Percentiles rank a stretch among this genome's conserved stretches.
These are phyloP conservation scores for Elachura formosa DNA, from an alignment of 2,113 vertebrate genomes.

Conservation along the genomic window DNA sequence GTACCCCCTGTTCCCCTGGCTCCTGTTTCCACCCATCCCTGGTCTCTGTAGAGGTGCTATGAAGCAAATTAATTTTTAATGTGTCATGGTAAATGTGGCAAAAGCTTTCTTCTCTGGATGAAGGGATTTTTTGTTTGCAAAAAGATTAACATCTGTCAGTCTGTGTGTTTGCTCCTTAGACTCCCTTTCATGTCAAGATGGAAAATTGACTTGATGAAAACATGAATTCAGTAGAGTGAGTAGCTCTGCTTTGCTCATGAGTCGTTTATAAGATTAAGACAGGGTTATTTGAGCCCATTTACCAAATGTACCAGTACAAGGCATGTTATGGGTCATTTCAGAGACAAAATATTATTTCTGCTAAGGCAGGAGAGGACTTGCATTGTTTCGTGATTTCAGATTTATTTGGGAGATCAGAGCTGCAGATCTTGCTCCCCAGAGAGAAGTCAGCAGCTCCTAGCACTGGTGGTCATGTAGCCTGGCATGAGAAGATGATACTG, in stretches of 20 bases:
- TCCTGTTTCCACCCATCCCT: not conserved
- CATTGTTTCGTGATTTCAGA: not conserved
- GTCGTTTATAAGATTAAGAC: not conserved
- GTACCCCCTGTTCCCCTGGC: no score
- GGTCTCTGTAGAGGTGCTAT: not conserved
- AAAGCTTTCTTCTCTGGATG: not conserved
- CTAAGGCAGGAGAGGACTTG: not conserved
- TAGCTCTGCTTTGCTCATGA: not conserved
- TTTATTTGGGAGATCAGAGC: not conserved
- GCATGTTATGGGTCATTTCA: not conserved
- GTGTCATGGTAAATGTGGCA: not conserved
- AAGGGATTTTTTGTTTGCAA: not conserved
- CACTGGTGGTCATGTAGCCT: fast-evolving
- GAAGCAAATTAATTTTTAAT: not conserved
- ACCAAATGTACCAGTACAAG: not conserved
- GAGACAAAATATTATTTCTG: not conserved
- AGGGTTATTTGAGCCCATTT: not conserved
- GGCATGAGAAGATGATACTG: not conserved
- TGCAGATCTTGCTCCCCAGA: not conserved
- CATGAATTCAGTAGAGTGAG: not conserved
- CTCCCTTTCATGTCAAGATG: not conserved
- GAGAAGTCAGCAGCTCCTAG: not conserved
- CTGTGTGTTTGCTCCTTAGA: not conserved
- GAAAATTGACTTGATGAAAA: not conserved
- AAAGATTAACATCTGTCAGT: not conserved